Evolutionary conservation across 2,113 vertebrate species (phyloP).

Genomic region (Phalacrocorax brasilianus): DNA sequence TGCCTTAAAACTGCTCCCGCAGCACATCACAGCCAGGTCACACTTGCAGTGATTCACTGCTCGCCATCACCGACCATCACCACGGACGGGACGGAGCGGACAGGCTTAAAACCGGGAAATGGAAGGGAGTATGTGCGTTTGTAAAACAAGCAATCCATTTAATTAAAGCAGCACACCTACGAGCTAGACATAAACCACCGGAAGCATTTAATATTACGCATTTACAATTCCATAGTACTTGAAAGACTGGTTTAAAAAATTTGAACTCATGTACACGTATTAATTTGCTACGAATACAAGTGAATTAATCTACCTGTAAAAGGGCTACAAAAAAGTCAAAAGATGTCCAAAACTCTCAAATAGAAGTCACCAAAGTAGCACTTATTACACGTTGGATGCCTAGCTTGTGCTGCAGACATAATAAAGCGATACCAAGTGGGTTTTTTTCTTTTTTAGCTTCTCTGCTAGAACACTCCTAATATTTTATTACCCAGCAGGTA

Average conservation of each 20-base stretch:
- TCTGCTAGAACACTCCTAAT: background rate
- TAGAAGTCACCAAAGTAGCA: background rate
- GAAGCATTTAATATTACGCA: background rate
- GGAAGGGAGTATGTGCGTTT: background rate
- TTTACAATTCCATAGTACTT: background rate
- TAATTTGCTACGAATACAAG: background rate
- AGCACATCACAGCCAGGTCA: background rate
- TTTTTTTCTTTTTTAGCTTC: background rate
- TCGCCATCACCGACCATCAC: background rate
- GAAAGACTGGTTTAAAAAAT: background rate
- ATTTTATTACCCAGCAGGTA: background rate
- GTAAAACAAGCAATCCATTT: background rate
- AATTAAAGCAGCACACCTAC: background rate
- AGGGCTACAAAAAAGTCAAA: background rate
- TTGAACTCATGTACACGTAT: background rate
- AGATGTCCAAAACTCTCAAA: background rate
- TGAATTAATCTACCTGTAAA: background rate
- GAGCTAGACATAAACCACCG: no score
- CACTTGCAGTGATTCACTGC: background rate
- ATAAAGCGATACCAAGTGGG: background rate
- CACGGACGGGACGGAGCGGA: rapidly evolving
- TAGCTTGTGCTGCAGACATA: background rate
- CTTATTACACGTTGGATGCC: background rate
- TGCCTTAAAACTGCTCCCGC: background rate
- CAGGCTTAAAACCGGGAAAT: background rate